These are phyloP conservation scores for Eucera pruinosa DNA, from an alignment of 2,888 invertebrate genomes.

Conservation along the genomic window DNA sequence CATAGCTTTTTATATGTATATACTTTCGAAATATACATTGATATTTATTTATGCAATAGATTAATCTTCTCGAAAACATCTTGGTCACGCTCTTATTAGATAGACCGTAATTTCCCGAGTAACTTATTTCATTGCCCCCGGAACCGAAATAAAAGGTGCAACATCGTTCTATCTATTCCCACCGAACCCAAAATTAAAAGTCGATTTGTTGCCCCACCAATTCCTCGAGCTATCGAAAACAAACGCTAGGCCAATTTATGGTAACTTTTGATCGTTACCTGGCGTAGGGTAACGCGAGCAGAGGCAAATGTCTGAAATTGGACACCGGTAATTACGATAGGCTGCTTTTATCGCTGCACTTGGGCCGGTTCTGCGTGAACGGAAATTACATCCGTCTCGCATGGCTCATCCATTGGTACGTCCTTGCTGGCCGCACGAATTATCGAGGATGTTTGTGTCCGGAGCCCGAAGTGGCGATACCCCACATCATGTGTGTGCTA, in stretches of 20 bases:
- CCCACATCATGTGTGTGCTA: neutral
- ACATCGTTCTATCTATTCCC: neutral
- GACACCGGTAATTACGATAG: constrained; percentile 57
- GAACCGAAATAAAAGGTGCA: neutral
- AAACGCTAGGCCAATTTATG: neutral
- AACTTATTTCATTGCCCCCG: too few species aligned
- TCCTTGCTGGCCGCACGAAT: constrained; percentile 24
- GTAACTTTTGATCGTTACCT: constrained; percentile 27
- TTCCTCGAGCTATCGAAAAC: neutral
- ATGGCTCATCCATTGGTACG: constrained; percentile 24
- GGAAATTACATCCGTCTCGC: constrained; percentile 42
- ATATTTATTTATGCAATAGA: too few species aligned
- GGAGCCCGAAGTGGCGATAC: constrained; percentile 16
- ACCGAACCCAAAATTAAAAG: neutral
- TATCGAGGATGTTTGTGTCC: constrained; percentile 49
- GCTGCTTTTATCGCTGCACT: constrained; percentile 42
- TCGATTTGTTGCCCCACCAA: neutral
- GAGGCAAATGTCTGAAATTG: constrained; percentile 48
- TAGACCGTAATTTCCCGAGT: too few species aligned
- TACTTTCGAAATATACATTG: too few species aligned
- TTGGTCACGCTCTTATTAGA: too few species aligned
- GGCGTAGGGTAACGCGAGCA: constrained; percentile 24
- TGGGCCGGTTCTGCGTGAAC: constrained; percentile 17
- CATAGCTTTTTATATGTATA: too few species aligned
- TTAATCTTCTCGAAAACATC: too few species aligned